Conservation (phyloP, 2,113 vertebrate genomes). For the Eonycteris spelaea region DNA sequence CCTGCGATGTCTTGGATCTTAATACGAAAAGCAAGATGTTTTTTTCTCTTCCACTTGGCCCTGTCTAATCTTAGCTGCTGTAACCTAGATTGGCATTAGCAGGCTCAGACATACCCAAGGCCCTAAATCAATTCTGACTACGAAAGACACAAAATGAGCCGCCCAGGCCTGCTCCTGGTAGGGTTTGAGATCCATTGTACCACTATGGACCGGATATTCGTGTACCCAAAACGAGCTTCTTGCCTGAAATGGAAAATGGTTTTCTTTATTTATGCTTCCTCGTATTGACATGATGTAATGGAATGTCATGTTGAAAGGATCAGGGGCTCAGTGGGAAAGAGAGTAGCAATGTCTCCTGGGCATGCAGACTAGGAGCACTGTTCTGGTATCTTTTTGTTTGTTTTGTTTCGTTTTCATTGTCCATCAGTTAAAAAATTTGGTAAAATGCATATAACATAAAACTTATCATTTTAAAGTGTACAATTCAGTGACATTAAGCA, state of each 20-base stretch:
- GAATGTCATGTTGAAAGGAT: not conserved
- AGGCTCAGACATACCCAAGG: not conserved
- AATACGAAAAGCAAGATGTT: not conserved
- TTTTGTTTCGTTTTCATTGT: not conserved
- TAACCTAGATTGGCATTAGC: not conserved
- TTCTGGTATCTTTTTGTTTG: not conserved
- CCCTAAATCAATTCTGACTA: not conserved
- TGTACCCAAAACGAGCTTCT: not conserved
- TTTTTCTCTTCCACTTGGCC: not conserved
- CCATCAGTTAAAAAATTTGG: not conserved
- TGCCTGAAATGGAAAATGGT: not conserved
- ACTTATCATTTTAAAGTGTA: not conserved
- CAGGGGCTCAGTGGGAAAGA: not conserved
- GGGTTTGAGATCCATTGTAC: not conserved
- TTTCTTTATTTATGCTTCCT: not conserved
- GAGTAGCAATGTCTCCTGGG: not conserved
- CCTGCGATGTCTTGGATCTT: constrained; percentile 50
- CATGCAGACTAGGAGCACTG: not conserved
- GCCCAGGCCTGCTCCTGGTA: not conserved
- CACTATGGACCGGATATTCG: not conserved
- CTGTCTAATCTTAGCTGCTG: not conserved
- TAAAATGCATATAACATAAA: not conserved
- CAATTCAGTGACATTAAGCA: not conserved
- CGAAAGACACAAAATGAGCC: not conserved
- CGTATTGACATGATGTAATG: not conserved